Percentiles rank a stretch among this genome's conserved stretches.
Conservation (phyloP, 2,888 invertebrate genomes). For the Dynastes grantii region DNA sequence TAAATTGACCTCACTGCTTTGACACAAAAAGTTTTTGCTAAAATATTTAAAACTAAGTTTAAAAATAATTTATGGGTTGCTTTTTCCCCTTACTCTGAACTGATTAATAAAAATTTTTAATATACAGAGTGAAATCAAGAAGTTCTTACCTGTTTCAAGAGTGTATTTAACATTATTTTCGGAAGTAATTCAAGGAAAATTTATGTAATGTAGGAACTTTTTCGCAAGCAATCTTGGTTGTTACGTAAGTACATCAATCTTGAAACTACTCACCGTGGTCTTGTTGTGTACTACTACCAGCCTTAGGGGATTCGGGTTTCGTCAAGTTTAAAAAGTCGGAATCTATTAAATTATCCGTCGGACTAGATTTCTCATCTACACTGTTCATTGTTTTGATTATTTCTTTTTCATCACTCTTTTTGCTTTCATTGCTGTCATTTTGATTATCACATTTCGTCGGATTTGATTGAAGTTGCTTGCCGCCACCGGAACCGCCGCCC, state of each 20-base stretch:
- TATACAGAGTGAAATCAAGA: too few relatives aligned
- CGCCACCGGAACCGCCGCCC: constrained; percentile 13
- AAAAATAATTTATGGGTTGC: too few relatives aligned
- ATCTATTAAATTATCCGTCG: constrained; percentile 63
- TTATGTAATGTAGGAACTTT: too few relatives aligned
- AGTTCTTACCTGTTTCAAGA: too few relatives aligned
- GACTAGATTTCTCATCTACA: constrained; percentile 64
- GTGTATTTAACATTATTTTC: too few relatives aligned
- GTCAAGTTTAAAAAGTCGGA: constrained; percentile 57
- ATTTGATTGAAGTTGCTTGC: constrained; percentile 61
- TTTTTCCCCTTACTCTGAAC: too few relatives aligned
- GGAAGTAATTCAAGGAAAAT: too few relatives aligned
- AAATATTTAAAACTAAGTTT: too few relatives aligned
- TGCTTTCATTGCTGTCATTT: constrained; percentile 49
- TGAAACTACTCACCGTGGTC: constrained; percentile 63
- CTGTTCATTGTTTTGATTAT: constrained; percentile 58
- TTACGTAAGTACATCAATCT: background rate
- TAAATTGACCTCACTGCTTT: too few relatives aligned
- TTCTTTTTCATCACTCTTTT: constrained; percentile 58
- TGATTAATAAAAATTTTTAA: too few relatives aligned
- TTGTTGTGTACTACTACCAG: constrained; percentile 67
- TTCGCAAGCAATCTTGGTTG: too few relatives aligned
- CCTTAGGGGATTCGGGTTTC: constrained; percentile 66
- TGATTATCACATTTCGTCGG: constrained; percentile 61
- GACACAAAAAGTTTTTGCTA: too few relatives aligned